Percentiles rank a stretch among this genome's conserved stretches.
phyloP scores from a whole-genome alignment of 35 echinoderm and acorn worm genomes.

The Lytechinus pictus region DNA sequence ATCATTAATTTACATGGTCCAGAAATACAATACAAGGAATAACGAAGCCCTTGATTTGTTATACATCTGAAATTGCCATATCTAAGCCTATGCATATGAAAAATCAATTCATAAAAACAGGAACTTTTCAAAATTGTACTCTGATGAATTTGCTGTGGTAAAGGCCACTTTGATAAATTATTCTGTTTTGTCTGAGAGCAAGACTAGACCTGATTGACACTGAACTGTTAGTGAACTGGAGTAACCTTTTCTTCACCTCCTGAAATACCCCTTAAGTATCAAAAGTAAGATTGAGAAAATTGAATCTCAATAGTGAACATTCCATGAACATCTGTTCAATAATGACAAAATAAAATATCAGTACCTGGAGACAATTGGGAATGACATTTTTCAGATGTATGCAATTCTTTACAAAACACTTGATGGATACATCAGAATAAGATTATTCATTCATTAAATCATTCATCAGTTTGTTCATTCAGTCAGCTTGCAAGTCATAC shows the following conservation, averaged over 20 bases:
- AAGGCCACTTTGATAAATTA: not conserved
- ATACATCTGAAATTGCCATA: too few species aligned
- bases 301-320: not conserved
- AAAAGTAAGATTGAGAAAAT: not conserved
- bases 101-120: too few species aligned
- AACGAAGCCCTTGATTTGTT: too few species aligned
- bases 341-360: not conserved
- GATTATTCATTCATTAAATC: too few species aligned
- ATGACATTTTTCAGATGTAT: too few species aligned
- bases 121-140: not conserved
- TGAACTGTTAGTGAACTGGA: constrained; percentile 2
- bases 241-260: not conserved
- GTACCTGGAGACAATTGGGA: too few species aligned
- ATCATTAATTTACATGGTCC: not conserved
- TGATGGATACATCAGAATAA: too few species aligned
- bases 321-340: not conserved
- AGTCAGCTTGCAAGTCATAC: too few species aligned
- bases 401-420: too few species aligned
- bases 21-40: too few species aligned
- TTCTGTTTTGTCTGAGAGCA: not conserved
- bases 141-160: not conserved
- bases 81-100: too few species aligned
- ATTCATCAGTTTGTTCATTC: too few species aligned
- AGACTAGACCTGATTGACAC: not conserved
- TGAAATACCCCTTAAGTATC: not conserved